Base-by-base conservation (phyloP, 2,113 vertebrate species). In the Oreochromis niloticus region DNA sequence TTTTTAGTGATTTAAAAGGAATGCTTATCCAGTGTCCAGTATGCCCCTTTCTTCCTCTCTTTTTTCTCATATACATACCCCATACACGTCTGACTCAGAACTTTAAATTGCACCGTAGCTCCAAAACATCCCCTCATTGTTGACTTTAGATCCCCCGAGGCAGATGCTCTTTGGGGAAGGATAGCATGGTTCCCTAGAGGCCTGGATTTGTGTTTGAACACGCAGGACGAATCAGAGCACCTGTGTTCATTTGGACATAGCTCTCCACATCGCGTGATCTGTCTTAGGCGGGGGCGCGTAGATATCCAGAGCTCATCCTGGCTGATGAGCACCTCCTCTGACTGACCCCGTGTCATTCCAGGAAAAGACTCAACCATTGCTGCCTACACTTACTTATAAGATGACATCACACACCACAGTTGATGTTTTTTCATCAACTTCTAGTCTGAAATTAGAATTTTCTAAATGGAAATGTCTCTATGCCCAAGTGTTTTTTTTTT, bases 181-280 rank as follows among this genome's bases (percentile, higher is more conserved):
- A 84, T 84, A 82, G 85, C 41, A 27, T 83, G 52, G 93, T 91
- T 95, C 90, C 92, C 87, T 87, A 89, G 93, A 95, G 95, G 86
- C 93, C 91, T 88, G 90, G 91, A 95, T 94, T 93, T 96, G 91
- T 93, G 91, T 93, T 92, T 86, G 87, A 94, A 94, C 95, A 95
- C 13, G 95, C 96, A 94, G 93, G 95, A 95, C 92, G 92, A 96
- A 96, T 96, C 94, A 92, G 87, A 95, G 93, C 94, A 95, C 94
- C 94, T 97, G 95, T 94, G 95, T 94, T 91, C 91, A 30, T 91
- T 95, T 96, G 92, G 95, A 94, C 95, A 95, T 94, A 94, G 89
- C 87, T 85, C 41, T 83, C 85, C 30, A 87, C 87, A 92, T 93
- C 48, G 95, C 87, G 80, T 94, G 92, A 93, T 91, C 87, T 30